phyloP scores from a whole-genome alignment of 2,888 invertebrate genomes.

The Tortrix viridana region DNA sequence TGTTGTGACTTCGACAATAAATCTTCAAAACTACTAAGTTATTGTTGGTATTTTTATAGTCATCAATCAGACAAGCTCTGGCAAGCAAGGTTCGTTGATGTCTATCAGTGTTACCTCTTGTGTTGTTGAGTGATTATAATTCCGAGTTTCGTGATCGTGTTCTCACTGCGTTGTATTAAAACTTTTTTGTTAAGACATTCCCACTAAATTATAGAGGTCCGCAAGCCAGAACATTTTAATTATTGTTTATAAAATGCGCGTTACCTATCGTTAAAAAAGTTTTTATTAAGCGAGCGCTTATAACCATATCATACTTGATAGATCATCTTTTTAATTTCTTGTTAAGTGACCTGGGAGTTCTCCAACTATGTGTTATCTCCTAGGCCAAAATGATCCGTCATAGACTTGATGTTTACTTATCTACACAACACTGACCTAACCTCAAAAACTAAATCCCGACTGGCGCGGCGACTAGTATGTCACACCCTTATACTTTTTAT shows the following conservation, averaged over 20 bases:
- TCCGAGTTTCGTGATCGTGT: conserved; percentile 23
- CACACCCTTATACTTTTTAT: too few species aligned
- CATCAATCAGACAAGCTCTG: conserved; percentile 25
- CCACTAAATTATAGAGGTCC: conserved; percentile 24
- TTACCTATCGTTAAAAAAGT: neutral
- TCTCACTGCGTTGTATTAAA: conserved; percentile 28
- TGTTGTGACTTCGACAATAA: conserved; percentile 10
- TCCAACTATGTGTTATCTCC: neutral
- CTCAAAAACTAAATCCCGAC: too few species aligned
- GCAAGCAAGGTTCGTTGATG: conserved; percentile 16
- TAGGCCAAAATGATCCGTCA: neutral
- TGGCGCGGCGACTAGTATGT: too few species aligned
- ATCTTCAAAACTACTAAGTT: conserved; percentile 19
- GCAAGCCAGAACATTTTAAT: conserved; percentile 13
- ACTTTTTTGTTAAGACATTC: conserved; percentile 31
- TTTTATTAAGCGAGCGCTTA: neutral
- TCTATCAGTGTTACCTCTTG: conserved; percentile 21
- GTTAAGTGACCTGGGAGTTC: neutral
- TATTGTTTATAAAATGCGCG: conserved; percentile 25
- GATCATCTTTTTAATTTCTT: neutral
- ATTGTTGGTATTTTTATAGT: conserved; percentile 21
- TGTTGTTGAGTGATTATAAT: conserved; percentile 15
- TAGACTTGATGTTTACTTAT: neutral
- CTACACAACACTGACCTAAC: too few species aligned
- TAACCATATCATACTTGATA: neutral